phyloP scores from a whole-genome alignment of 2,888 invertebrate genomes.

The Hyles lineata region DNA sequence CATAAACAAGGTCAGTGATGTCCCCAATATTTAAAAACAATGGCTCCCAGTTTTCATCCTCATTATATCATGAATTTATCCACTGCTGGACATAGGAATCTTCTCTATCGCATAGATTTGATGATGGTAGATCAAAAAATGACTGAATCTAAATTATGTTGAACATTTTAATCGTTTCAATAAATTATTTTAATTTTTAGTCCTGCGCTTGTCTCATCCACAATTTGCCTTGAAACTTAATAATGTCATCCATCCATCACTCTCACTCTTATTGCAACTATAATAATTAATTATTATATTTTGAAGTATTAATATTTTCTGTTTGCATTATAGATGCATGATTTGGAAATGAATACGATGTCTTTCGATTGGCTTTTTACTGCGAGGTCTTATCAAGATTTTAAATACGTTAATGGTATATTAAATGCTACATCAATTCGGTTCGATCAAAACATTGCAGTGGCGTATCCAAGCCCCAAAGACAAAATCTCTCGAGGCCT shows the following conservation, averaged over 20 bases:
- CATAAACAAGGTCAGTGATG: constrained; percentile 7
- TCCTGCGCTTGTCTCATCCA: no score
- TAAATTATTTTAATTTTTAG: no score
- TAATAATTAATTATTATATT: background rate
- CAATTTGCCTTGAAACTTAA: no score
- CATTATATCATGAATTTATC: no score
- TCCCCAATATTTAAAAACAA: no score
- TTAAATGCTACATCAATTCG: constrained; percentile 67
- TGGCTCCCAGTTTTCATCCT: background rate
- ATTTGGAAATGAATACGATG: constrained; percentile 63
- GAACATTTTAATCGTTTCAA: no score
- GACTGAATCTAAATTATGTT: no score
- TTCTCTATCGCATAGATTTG: no score
- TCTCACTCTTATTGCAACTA: background rate
- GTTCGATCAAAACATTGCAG: constrained; percentile 72
- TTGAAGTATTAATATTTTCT: constrained; percentile 13
- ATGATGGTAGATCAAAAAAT: no score
- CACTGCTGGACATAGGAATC: no score
- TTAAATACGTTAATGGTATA: constrained; percentile 59
- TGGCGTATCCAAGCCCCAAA: constrained; percentile 52
- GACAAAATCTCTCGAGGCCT: constrained; percentile 41
- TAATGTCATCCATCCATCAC: no score
- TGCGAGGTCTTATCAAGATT: constrained; percentile 59
- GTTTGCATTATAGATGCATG: constrained; percentile 59
- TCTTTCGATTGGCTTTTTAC: constrained; percentile 72